phyloP scores from a whole-genome alignment of 1,140 invertebrate genomes.

The Chironomus tepperi region DNA sequence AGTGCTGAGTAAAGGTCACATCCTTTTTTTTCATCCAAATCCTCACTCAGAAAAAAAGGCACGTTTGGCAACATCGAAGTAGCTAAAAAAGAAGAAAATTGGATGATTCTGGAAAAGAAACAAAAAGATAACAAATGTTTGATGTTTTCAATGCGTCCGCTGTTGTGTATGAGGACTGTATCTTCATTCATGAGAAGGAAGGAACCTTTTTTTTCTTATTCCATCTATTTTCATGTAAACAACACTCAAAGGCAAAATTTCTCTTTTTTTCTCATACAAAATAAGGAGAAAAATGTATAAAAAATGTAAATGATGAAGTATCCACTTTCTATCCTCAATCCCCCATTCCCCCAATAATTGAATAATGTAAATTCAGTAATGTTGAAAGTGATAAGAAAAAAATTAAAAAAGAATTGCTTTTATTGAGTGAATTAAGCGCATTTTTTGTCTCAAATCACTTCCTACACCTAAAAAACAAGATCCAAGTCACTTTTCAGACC shows the following conservation, averaged over 20 bases:
- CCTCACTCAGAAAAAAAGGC: neutral
- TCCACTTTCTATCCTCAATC: neutral
- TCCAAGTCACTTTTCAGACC: too few relatives aligned
- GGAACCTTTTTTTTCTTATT: neutral
- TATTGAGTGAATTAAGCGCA: too few relatives aligned
- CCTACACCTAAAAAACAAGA: too few relatives aligned
- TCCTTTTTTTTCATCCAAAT: too few relatives aligned
- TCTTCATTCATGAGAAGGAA: neutral
- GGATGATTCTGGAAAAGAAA: neutral
- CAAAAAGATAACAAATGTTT: slow-evolving; percentile 10
- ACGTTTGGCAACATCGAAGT: neutral
- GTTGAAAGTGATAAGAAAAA: neutral
- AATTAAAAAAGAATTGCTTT: too few relatives aligned
- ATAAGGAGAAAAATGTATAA: neutral
- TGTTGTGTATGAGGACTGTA: neutral
- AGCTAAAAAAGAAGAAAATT: neutral
- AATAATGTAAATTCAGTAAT: slow-evolving; percentile 2
- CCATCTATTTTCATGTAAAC: neutral
- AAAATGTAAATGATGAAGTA: slow-evolving; percentile 14
- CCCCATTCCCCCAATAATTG: neutral
- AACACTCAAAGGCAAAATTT: slow-evolving; percentile 7
- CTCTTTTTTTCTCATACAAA: neutral
- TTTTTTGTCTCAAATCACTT: too few relatives aligned
- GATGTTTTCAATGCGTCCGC: neutral
- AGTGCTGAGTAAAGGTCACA: too few relatives aligned